Percentiles rank a stretch among this genome's conserved stretches.
phyloP scores from a whole-genome alignment of 2,888 invertebrate species.

The Ctenicera cuprea region DNA sequence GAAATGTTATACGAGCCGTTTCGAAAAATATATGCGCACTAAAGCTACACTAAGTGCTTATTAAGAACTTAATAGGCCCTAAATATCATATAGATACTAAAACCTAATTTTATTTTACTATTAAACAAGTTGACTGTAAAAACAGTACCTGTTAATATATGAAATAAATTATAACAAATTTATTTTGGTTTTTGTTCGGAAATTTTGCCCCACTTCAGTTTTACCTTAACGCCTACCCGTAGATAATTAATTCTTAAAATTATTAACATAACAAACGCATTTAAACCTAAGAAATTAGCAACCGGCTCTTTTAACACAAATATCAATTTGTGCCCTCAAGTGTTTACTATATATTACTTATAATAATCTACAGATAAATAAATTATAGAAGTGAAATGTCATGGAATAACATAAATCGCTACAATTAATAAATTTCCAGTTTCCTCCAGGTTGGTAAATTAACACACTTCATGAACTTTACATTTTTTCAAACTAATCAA shows the following conservation, averaged over 20 bases:
- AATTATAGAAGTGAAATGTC: constrained; percentile 10
- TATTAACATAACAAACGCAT: too few species aligned
- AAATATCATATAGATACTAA: constrained; percentile 50
- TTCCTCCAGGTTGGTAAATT: neutral
- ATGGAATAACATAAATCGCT: constrained; percentile 10
- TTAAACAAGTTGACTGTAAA: constrained; percentile 35
- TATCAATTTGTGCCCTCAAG: too few species aligned
- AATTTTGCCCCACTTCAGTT: too few species aligned
- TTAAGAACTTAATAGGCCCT: constrained; percentile 57
- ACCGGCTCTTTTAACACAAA: too few species aligned
- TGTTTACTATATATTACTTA: neutral
- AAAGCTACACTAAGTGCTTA: constrained; percentile 56
- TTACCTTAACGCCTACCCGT: too few species aligned
- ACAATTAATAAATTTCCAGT: constrained; percentile 15
- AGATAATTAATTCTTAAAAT: too few species aligned
- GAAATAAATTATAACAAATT: neutral
- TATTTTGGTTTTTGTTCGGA: too few species aligned
- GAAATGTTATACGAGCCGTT: constrained; percentile 55
- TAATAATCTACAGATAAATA: neutral
- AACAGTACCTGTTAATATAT: neutral
- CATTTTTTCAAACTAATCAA: constrained; percentile 6
- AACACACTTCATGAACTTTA: neutral
- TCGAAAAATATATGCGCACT: constrained; percentile 55
- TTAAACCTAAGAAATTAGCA: too few species aligned
- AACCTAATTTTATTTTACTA: constrained; percentile 49